A percentile compares a stretch with the other conserved stretches of the same genome.
Conservation (phyloP, 2,888 invertebrate species). For the Drosophila demipolita region DNA sequence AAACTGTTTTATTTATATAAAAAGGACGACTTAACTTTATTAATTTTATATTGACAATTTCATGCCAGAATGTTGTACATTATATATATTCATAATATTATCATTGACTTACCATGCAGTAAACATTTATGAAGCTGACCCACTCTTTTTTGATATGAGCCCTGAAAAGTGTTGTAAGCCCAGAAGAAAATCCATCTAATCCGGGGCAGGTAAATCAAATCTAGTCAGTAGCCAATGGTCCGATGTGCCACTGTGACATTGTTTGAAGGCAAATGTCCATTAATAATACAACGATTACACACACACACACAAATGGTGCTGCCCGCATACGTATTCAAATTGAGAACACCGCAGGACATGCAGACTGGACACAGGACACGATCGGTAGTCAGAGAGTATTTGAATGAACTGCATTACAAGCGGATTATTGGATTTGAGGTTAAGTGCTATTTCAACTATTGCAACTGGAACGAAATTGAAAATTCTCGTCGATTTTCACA, state of each 20-base stretch:
- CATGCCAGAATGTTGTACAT: neutral
- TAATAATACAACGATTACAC: constrained; percentile 76
- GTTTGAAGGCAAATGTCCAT: constrained; percentile 61
- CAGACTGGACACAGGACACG: constrained; percentile 44
- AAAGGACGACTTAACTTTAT: neutral
- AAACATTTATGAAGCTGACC: neutral
- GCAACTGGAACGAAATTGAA: constrained; percentile 59
- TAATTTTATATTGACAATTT: constrained; percentile 1
- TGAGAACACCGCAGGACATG: constrained; percentile 67
- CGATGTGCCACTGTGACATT: constrained; percentile 67
- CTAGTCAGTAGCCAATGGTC: constrained; percentile 47
- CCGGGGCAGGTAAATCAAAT: constrained; percentile 61
- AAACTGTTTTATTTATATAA: neutral
- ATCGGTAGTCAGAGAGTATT: constrained; percentile 20
- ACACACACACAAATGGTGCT: constrained; percentile 21
- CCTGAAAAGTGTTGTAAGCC: constrained; percentile 49
- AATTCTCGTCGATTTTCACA: constrained; percentile 55
- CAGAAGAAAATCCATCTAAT: constrained; percentile 47
- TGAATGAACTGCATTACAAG: constrained; percentile 75
- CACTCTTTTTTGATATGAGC: constrained; percentile 30
- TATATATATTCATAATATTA: neutral
- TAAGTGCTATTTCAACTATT: constrained; percentile 68
- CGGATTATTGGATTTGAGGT: constrained; percentile 81
- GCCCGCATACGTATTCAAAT: constrained; percentile 68
- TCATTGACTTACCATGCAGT: neutral